These are phyloP conservation scores for Tadarida brasiliensis DNA, from an alignment of 2,797 vertebrate species.

Conservation along the genomic window DNA sequence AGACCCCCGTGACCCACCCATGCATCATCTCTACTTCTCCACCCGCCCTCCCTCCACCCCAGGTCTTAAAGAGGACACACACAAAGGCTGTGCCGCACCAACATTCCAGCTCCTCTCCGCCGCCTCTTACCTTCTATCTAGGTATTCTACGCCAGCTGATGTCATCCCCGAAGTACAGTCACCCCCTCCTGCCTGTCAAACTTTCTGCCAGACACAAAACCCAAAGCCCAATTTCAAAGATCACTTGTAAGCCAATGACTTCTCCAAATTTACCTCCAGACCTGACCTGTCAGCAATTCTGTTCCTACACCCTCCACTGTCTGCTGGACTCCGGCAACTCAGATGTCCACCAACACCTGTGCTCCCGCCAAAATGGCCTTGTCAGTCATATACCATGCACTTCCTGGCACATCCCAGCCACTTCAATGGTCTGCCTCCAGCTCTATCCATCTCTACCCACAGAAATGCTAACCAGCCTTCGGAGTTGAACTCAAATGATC, in stretches of 20 bases:
- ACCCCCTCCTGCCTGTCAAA: neutral
- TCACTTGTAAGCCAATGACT: neutral
- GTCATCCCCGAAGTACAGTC: neutral
- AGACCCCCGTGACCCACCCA: neutral
- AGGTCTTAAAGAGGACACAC: neutral
- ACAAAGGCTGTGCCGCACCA: neutral
- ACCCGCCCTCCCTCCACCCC: neutral
- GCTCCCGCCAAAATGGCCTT: neutral
- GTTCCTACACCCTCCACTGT: neutral
- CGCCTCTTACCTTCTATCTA: neutral
- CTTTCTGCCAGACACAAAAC: neutral
- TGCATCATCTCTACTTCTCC: neutral
- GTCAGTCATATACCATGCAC: neutral
- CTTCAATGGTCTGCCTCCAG: neutral
- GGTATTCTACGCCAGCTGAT: neutral
- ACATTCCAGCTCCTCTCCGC: neutral
- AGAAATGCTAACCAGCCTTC: conserved; percentile 49
- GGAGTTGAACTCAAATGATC: neutral
- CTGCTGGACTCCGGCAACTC: neutral
- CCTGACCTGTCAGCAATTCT: neutral
- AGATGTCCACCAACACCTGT: neutral
- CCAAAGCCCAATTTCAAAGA: conserved; percentile 34
- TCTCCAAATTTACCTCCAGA: conserved; percentile 28
- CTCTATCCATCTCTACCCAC: neutral
- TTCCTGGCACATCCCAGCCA: neutral